Evolutionary conservation across 2,888 invertebrate species (phyloP), one percentile per base, ranked within the genome.

Genomic region (Neoascia interrupta): DNA sequence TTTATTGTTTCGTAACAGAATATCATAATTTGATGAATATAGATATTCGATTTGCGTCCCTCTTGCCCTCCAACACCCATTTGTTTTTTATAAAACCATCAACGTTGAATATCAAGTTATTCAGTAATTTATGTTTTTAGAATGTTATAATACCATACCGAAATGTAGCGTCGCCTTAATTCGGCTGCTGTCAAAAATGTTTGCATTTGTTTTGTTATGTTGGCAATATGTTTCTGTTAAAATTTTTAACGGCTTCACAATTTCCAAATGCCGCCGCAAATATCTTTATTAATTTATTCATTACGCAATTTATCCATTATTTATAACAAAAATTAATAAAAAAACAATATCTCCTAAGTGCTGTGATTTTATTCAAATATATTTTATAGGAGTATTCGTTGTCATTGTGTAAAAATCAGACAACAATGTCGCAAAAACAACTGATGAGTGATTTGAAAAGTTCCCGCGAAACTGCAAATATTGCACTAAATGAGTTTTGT

Each of bases 341-440:
- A 31, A 31, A 8, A n/a, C 26, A n/a, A 34, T 3, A 5, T 13
- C 11, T 19, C 11, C 8, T 31, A 51, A n/a, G n/a, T n/a, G n/a
- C n/a, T n/a, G n/a, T n/a, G n/a, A n/a, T n/a, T 51, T 31, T 31
- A 5, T 15, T 21, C 2, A 51, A 41, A 15, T 31, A 34, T 63
- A 63, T 41, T 41, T 51, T 1, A 41, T 39, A 28, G 4, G 3
- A n/a, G n/a, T n/a, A n/a, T n/a, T n/a, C n/a, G n/a, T n/a, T n/a
- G n/a, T n/a, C n/a, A n/a, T n/a, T n/a, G n/a, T n/a, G n/a, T n/a
- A n/a, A n/a, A n/a, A n/a, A n/a, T n/a, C n/a, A n/a, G n/a, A n/a
- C n/a, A n/a, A n/a, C n/a, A 10, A 79, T 79, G 79, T 36, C 68
- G 5, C 73, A 73, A 8, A 60, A 79, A 56, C 79, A 79, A 31